Evolutionary conservation across 92 coral and sea anemone species (phyloP), one percentile per base, ranked within the genome.

Genomic region (Virgularia gustaviana): DNA sequence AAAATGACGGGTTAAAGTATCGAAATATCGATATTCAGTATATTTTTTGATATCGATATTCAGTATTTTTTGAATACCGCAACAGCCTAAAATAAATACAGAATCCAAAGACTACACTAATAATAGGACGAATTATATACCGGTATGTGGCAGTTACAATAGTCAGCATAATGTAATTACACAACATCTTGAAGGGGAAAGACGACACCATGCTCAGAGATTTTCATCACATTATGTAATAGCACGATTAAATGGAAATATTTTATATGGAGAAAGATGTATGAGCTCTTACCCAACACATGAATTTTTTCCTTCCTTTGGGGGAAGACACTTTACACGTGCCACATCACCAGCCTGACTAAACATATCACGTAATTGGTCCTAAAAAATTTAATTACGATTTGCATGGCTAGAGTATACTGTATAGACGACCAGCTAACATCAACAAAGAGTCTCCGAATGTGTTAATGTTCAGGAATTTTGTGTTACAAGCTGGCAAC

Each of bases 271-370:
- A 2, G 11, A 37, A 6, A 10, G 12, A 27, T 56, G 5, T 25
- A 32, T 19, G 1, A 16, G 1, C 19, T 20, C 89, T 79, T 57
- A 92, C 98, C 89, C 96, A 58, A 82, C 77, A 20, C 84, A 80
- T 52, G 83, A 86, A 53, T 79, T 82, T 18, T 88, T 63, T 34
- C 94, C 98, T 20, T 87, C 92, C 71, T 83, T 92, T 23, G 98
- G 88, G 32, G 83, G 79, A 38, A 92, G 39, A 52, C 87, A 39
- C 43, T 79, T 78, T 23, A 76, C 61, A 2, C 85, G 79, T 9
- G 65, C 73, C 22, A 92, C 89, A 51, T 78, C 87, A 8, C 98
- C 98, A 83, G 82, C 77, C 58, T 82, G 65, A 8, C 84, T 75
- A 75, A 88, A 88, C 60, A 85, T 72, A 1, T 81, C 83, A 23